A percentile compares a stretch with the other conserved stretches of the same genome.
Conservation (phyloP, 2,113 vertebrate species). For the Isurus oxyrinchus region DNA sequence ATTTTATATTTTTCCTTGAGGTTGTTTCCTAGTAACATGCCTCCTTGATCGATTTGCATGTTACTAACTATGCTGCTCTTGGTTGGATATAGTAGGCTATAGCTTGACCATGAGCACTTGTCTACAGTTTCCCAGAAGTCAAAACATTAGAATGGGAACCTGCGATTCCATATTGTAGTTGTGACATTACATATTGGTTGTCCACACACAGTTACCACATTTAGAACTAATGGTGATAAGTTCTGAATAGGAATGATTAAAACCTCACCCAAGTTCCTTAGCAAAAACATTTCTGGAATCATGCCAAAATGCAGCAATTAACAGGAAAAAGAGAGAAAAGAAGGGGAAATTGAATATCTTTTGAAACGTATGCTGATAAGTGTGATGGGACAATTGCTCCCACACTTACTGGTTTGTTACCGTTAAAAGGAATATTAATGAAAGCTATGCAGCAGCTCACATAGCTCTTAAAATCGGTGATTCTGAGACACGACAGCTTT, state of each 20-base stretch:
- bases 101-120: no score
- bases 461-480: neutral
- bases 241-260: neutral
- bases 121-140: no score
- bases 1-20: no score
- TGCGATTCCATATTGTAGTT: no score
- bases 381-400: neutral
- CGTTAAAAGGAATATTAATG: neutral
- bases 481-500: neutral
- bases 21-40: no score
- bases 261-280: neutral
- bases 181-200: no score
- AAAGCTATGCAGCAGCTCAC: neutral
- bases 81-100: no score
- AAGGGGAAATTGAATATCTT: neutral
- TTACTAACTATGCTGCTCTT: no score
- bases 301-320: neutral
- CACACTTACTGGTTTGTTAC: neutral
- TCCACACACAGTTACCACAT: no score
- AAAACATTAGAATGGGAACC: no score
- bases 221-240: neutral
- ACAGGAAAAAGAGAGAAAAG: neutral
- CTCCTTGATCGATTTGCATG: no score
- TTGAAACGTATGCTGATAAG: neutral
- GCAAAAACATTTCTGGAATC: neutral